Evolutionary conservation across 2,113 vertebrate genomes (phyloP).

Genomic region (Ciconia stormi): DNA sequence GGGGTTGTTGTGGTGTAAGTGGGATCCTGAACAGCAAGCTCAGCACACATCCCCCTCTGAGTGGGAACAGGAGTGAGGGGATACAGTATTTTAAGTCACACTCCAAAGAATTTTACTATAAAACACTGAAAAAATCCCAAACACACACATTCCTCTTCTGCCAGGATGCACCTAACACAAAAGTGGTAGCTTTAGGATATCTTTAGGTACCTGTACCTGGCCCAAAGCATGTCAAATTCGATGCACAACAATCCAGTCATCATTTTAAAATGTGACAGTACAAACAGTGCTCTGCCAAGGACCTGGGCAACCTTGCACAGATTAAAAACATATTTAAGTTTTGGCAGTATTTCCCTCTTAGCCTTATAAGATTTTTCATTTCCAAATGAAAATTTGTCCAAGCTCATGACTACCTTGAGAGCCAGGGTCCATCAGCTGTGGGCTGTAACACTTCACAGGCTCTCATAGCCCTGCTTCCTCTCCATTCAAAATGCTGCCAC

Average conservation of each 20-base stretch:
- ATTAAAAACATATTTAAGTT: neutral
- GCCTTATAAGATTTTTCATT: neutral
- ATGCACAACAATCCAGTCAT: neutral
- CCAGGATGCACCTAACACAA: neutral
- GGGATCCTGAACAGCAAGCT: neutral
- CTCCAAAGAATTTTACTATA: neutral
- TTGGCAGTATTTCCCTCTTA: neutral
- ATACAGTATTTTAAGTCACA: neutral
- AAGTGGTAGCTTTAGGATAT: neutral
- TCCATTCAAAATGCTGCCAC: neutral
- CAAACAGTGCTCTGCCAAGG: neutral
- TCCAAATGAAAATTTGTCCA: neutral
- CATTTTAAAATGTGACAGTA: neutral
- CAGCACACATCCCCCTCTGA: neutral
- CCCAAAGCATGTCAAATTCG: neutral
- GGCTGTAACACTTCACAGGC: neutral
- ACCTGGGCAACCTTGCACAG: neutral
- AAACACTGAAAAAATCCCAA: neutral
- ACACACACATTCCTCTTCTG: neutral
- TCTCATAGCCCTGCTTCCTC: neutral
- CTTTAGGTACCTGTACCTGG: neutral
- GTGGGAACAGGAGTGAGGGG: neutral
- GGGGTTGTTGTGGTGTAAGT: neutral
- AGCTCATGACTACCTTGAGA: neutral
- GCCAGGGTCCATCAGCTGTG: neutral